Percentiles rank a stretch among this genome's conserved stretches.
Conservation (phyloP, 2,888 invertebrate genomes). For the Drosophila leonis region DNA sequence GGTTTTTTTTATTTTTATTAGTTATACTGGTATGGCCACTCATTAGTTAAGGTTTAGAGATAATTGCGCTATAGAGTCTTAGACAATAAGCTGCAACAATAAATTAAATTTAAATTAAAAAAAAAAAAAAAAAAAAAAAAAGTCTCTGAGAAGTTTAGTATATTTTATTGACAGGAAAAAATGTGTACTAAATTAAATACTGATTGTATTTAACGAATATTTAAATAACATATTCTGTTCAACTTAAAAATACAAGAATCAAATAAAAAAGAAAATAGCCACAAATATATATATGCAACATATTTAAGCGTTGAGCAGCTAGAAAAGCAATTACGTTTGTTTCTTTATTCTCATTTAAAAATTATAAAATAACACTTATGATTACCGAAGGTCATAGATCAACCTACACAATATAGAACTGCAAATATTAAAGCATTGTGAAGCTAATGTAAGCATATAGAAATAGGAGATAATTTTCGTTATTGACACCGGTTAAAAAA, state of each 20-base stretch:
- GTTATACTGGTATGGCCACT: too few relatives aligned
- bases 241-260: too few relatives aligned
- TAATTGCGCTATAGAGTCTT: too few relatives aligned
- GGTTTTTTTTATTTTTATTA: too few relatives aligned
- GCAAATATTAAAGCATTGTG: background rate
- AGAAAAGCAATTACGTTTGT: background rate
- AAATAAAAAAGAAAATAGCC: background rate
- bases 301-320: too few relatives aligned
- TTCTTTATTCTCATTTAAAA: background rate
- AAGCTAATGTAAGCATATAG: background rate
- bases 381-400: background rate
- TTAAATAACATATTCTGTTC: background rate
- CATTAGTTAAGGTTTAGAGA: too few relatives aligned
- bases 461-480: slow-evolving; percentile 18
- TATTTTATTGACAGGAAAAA: background rate
- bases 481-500: background rate
- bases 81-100: too few relatives aligned
- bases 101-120: too few relatives aligned
- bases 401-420: background rate
- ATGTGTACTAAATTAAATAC: background rate
- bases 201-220: background rate
- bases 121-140: too few relatives aligned
- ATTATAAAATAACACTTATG: background rate
- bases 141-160: background rate
- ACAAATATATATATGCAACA: too few relatives aligned